These are phyloP conservation scores for Stichopus horrens DNA, from an alignment of 53 echinoderm and acorn worm species.

Conservation along the genomic window DNA sequence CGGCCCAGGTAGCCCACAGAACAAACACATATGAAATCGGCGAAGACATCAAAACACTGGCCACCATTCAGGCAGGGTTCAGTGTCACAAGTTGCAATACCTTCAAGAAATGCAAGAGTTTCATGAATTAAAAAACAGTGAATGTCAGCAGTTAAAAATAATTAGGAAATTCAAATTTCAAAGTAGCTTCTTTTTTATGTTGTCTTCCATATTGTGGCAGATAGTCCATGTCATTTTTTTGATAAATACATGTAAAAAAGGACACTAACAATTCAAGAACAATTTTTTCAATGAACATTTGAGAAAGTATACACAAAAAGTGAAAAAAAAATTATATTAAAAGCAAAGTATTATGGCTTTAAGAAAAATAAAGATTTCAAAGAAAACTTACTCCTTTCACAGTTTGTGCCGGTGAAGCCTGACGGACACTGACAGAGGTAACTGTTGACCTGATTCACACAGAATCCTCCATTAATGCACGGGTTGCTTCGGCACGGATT, in stretches of 20 bases:
- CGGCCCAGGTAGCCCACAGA: background rate
- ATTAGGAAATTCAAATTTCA: too few relatives aligned
- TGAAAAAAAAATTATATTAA: too few relatives aligned
- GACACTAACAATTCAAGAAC: too few relatives aligned
- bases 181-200: too few relatives aligned
- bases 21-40: background rate
- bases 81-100: background rate
- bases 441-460: conserved; percentile 45
- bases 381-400: conserved; percentile 57
- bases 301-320: too few relatives aligned
- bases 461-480: conserved; percentile 75
- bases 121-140: too few relatives aligned
- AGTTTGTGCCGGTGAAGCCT: conserved; percentile 65
- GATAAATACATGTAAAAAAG: too few relatives aligned
- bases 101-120: background rate
- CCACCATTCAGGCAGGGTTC: background rate
- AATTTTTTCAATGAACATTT: too few relatives aligned
- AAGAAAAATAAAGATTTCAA: background rate
- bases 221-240: too few relatives aligned
- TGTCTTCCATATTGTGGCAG: too few relatives aligned
- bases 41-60: background rate
- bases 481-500: conserved; percentile 55
- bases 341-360: too few relatives aligned
- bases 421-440: conserved; percentile 67
- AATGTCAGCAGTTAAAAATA: too few relatives aligned